Evolutionary conservation across 2,113 vertebrate species (phyloP), one percentile per base, ranked within the genome.

Genomic region (Cricetomys ansorgei): DNA sequence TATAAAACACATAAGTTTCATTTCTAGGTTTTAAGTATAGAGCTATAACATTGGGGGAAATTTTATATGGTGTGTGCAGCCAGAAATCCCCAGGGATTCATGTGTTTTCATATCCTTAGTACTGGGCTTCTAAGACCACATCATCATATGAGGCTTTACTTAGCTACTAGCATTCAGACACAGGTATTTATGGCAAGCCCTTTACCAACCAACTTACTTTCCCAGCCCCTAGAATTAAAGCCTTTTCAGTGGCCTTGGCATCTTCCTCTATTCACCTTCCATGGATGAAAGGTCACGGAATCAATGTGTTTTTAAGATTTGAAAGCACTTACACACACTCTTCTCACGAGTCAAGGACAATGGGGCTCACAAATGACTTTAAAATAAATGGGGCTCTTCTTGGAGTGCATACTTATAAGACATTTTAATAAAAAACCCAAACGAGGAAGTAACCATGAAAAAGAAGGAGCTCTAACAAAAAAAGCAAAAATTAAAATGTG

Each of bases 401-500:
- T 95, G 31, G 88, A 96, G 64, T 45, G 4, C 27, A 31, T 64
- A 84, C 31, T 31, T 89, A 89, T 53, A 92, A 95, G 10, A 92
- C 83, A 73, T 45, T 81, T 53, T 40, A 72, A 31, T n/a, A n/a
- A 95, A 89, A 55, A n/a, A 79, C 16, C 11, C 55, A 81, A 87
- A 45, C 8, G 96, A 73, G 48, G 11, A 92, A 83, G 53, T 48
- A 96, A 77, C 64, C 25, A 10, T 70, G 4, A 72, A 92, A 88
- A 84, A 88, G 65, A 89, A 96, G 37, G 89, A 45, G 34, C 92
- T 92, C 76, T 96, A 94, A 97, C 1, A 31, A 94, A 43, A 94
- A 97, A 94, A 93, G 79, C 95, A 97, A 91, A 97, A 97, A 3
- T 95, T 97, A 97, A 97, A 79, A 72, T 96, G 94, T 81, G 69